Percentiles rank a stretch among this genome's conserved stretches.
phyloP scores from a whole-genome alignment of 2,113 vertebrate genomes.

The Anarhynchus alexandrinus region DNA sequence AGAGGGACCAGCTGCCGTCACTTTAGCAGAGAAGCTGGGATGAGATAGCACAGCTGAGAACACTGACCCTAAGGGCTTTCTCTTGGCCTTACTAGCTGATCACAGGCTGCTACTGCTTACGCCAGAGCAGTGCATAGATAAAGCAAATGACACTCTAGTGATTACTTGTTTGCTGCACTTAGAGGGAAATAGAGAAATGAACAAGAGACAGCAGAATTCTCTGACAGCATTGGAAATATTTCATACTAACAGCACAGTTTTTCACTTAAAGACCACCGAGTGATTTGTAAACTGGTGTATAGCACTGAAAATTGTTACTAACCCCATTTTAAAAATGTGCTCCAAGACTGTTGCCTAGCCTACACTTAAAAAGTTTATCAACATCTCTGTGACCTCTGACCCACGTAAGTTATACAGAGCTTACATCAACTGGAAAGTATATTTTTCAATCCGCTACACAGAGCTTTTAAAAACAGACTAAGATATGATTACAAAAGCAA shows the following conservation, averaged over 20 bases:
- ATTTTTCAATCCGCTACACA: not conserved
- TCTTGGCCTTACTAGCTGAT: accelerated
- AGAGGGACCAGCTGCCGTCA: not conserved
- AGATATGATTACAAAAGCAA: not conserved
- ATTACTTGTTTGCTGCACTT: not conserved
- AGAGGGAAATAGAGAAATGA: accelerated
- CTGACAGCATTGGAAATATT: accelerated
- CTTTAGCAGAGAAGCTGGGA: not conserved
- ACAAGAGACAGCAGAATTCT: not conserved
- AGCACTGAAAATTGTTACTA: not conserved
- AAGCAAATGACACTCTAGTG: not conserved
- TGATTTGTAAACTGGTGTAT: not conserved
- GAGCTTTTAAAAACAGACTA: not conserved
- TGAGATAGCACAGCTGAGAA: not conserved
- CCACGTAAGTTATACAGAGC: too few species aligned
- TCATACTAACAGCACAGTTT: not conserved
- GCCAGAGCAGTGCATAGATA: accelerated
- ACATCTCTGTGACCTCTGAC: not conserved
- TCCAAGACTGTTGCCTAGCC: not conserved
- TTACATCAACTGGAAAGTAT: not conserved
- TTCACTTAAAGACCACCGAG: not conserved
- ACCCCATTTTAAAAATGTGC: not conserved
- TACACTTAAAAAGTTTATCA: not conserved
- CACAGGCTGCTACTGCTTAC: not conserved
- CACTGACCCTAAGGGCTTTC: not conserved